Percentiles rank a stretch among this genome's conserved stretches.
These are phyloP conservation scores for Platichthys flesus DNA, from an alignment of 2,113 vertebrate species.

Conservation along the genomic window DNA sequence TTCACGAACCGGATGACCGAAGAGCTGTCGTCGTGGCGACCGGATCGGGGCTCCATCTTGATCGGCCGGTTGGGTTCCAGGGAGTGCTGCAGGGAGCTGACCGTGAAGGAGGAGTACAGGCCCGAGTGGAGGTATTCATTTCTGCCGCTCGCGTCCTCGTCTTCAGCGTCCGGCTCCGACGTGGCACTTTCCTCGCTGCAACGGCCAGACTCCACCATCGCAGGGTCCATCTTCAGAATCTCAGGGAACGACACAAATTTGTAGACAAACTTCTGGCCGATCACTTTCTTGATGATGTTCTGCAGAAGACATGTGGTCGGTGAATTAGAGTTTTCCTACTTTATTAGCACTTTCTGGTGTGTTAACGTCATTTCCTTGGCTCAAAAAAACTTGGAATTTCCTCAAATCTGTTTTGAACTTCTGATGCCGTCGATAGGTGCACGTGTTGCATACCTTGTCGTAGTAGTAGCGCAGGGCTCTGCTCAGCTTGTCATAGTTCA, in stretches of 20 bases:
- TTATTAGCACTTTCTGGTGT: background rate
- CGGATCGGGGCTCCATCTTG: slow-evolving; percentile 84
- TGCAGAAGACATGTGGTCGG: slow-evolving; percentile 55
- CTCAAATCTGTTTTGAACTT: background rate
- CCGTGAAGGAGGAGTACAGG: slow-evolving; percentile 90
- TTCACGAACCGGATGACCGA: slow-evolving; percentile 95
- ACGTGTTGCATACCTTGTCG: slow-evolving; percentile 85
- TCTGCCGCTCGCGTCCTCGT: slow-evolving; percentile 76
- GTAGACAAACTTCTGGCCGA: slow-evolving; percentile 96
- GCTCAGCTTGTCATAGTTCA: slow-evolving; percentile 95
- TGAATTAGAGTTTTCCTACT: background rate
- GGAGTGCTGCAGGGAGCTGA: slow-evolving; percentile 86
- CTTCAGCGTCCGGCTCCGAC: slow-evolving; percentile 77
- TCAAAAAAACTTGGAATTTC: background rate
- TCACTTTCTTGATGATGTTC: slow-evolving; percentile 98
- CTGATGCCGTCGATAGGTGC: background rate
- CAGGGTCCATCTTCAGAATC: slow-evolving; percentile 93
- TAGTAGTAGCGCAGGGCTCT: slow-evolving; percentile 96
- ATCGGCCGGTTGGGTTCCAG: slow-evolving; percentile 84
- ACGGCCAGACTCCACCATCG: slow-evolving; percentile 86
- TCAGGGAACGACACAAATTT: slow-evolving; percentile 97
- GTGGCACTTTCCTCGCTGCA: slow-evolving; percentile 83
- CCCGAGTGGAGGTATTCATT: slow-evolving; percentile 89
- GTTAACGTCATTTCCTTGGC: background rate
- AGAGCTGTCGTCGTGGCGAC: slow-evolving; percentile 85